phyloP scores from a whole-genome alignment of 2,113 vertebrate genomes.

The Anhinga rufa region DNA sequence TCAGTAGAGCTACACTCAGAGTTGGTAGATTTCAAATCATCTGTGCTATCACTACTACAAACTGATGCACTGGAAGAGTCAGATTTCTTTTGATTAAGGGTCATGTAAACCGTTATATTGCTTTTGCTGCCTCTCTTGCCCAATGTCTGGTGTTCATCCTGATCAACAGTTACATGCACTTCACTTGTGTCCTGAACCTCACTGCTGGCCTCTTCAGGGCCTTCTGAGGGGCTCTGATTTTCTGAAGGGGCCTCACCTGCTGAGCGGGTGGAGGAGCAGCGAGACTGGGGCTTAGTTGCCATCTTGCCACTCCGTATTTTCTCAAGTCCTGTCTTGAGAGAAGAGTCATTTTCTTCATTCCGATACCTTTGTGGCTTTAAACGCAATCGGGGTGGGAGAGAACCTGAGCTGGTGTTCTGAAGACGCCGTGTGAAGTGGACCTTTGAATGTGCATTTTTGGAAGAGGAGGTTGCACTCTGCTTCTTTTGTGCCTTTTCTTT shows the following conservation, averaged over 20 bases:
- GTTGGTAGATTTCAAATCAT: conserved; percentile 88
- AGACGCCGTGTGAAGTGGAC: conserved; percentile 93
- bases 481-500: conserved; percentile 87
- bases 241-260: conserved; percentile 83
- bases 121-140: conserved; percentile 83
- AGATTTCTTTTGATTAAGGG: conserved; percentile 83
- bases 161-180: conserved; percentile 78
- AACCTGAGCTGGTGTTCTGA: conserved; percentile 86
- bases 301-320: conserved; percentile 83
- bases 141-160: conserved; percentile 78
- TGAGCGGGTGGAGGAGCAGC: conserved; percentile 80
- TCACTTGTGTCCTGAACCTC: conserved; percentile 80
- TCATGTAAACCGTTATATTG: conserved; percentile 86
- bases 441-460: conserved; percentile 86
- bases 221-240: conserved; percentile 78
- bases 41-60: conserved; percentile 88
- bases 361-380: conserved; percentile 97
- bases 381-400: conserved; percentile 90
- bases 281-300: conserved; percentile 80
- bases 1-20: conserved; percentile 94
- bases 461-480: conserved; percentile 79
- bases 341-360: conserved; percentile 91
- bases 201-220: conserved; percentile 77
- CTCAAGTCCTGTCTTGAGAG: conserved; percentile 85
- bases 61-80: conserved; percentile 87